phyloP scores from a whole-genome alignment of 2,113 vertebrate species.

The Callaeas wilsoni region DNA sequence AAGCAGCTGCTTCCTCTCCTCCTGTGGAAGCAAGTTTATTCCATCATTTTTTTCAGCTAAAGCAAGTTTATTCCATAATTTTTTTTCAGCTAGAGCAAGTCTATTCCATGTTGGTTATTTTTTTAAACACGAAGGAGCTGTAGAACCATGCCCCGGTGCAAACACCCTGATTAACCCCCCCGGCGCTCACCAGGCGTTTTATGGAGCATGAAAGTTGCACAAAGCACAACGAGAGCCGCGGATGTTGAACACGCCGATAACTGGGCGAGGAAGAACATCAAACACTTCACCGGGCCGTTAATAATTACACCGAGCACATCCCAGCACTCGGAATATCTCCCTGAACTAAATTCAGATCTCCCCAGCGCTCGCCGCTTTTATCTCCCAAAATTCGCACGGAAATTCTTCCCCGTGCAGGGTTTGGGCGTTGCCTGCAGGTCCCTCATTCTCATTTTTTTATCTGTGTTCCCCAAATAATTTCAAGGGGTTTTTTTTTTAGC shows the following conservation, averaged over 20 bases:
- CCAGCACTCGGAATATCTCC: no score
- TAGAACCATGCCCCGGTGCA: background rate
- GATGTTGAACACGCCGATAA: conserved; percentile 24
- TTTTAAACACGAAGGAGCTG: background rate
- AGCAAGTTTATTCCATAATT: no score
- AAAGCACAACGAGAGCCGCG: conserved; percentile 26
- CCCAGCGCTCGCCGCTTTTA: background rate
- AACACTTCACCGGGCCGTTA: background rate
- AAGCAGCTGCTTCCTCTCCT: background rate
- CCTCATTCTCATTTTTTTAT: background rate
- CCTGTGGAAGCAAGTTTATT: background rate
- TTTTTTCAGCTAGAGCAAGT: background rate
- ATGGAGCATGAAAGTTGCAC: conserved; percentile 12
- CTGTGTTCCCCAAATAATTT: background rate
- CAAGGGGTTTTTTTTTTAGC: background rate
- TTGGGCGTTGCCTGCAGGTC: fast-evolving
- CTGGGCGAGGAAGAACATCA: conserved; percentile 12
- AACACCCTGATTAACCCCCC: background rate
- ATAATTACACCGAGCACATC: no score
- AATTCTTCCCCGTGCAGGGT: background rate
- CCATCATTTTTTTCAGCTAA: no score
- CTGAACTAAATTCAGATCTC: no score
- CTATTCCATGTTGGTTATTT: background rate
- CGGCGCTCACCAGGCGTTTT: no score
- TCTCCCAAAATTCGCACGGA: background rate